Base-by-base conservation (phyloP, 2,888 invertebrate genomes). In the Eupithecia vulgata region DNA sequence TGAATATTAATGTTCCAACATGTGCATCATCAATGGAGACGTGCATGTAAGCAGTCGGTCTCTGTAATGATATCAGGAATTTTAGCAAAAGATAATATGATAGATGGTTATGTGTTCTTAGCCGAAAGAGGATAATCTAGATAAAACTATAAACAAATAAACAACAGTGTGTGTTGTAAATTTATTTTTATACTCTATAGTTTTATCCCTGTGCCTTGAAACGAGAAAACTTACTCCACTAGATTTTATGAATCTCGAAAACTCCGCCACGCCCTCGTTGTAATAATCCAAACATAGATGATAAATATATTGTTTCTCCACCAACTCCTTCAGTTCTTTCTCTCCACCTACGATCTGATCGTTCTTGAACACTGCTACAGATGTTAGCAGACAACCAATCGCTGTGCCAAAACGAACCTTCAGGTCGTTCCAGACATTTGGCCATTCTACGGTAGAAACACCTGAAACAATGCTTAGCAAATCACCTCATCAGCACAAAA, bases 1-100 rank as follows among this genome's bases (percentile, higher is more conserved):
- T 94, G 82, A 96, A 95, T 75, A 96, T 90, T 80, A 96, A 81
- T 0, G 95, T 90, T 61, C 96, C 96, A 62, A 94, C 85, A 25
- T 88, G 83, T 61, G 84, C 80, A 21, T 83, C 84, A 78, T 95
- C 85, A 69, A 95, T 90, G 5, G 93, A 86, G 77, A 96, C 90
- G 64, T 95, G 95, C 81, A 96, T 88, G 80, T 95, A 96, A 2
- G 92, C 95, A 81, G 91, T 94, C 45, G 95, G 93, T 81, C 95
- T 93, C 96, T 96, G 89, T 80, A 95, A 95, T 25, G 2, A 34
- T 17, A 67, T 21, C 25, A 57, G 25, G 35, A 57, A 21, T 5
- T 25, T 25, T 57, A 57, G 57, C 30, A 30, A 30, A 30, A 30
- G n/a, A n/a, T n/a, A n/a, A n/a, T n/a, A 30, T 30, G n/a, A n/a